Conservation (phyloP, 2,797 vertebrate genomes). For the Urocyon cinereoargenteus region DNA sequence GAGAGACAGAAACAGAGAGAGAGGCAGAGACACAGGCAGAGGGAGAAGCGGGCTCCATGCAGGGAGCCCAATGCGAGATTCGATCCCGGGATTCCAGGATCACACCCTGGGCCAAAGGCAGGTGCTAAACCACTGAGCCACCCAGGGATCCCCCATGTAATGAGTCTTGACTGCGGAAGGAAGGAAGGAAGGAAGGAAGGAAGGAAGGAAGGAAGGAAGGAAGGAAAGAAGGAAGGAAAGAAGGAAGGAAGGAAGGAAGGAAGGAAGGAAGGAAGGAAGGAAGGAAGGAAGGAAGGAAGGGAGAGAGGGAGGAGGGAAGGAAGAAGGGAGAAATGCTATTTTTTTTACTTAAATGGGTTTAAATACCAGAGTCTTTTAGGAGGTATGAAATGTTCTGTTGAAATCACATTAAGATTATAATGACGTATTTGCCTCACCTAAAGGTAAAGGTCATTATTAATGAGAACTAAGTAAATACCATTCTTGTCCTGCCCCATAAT, state of each 20-base stretch:
- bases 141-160: background rate
- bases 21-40: no score
- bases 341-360: background rate
- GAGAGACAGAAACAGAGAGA: no score
- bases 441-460: conserved; percentile 54
- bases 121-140: no score
- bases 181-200: background rate
- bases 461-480: background rate
- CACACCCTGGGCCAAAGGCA: no score
- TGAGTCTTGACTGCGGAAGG: background rate
- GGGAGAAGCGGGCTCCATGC: no score
- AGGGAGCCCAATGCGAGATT: no score
- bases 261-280: background rate
- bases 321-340: background rate
- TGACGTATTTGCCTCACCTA: background rate
- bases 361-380: background rate
- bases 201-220: background rate
- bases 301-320: no score
- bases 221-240: no score
- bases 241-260: background rate
- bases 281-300: background rate
- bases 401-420: conserved; percentile 6
- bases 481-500: background rate
- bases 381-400: conserved; percentile 19
- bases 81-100: no score